Evolutionary conservation across 2,797 vertebrate species (phyloP).

Genomic region (Gymnoscopelus microlampas): DNA sequence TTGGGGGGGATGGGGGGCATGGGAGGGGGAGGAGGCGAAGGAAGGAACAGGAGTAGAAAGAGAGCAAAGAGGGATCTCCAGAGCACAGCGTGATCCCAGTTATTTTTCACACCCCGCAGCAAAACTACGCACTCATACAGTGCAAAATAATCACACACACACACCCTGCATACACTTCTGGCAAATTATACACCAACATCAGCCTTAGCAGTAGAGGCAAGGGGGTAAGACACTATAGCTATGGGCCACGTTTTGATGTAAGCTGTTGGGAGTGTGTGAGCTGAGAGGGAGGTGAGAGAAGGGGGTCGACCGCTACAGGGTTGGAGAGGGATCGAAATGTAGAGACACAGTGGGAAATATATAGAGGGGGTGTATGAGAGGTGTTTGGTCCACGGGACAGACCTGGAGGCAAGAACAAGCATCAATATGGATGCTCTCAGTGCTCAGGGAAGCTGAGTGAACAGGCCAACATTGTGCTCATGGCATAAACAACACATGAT

Average conservation of each 20-base stretch:
- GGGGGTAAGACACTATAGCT: constrained; percentile 68
- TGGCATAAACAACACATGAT: constrained; percentile 46
- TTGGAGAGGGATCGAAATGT: constrained; percentile 51
- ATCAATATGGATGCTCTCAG: constrained; percentile 54
- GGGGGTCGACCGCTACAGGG: constrained; percentile 53
- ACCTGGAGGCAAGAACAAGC: constrained; percentile 48
- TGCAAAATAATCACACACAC: constrained; percentile 24
- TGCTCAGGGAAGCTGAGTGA: constrained; percentile 39
- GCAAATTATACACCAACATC: constrained; percentile 65
- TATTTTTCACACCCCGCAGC: constrained; percentile 58
- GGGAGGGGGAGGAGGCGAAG: neutral
- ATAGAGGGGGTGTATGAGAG: constrained; percentile 38
- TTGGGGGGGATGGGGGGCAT: constrained; percentile 1
- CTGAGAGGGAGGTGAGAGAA: constrained; percentile 46
- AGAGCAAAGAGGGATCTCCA: constrained; percentile 27
- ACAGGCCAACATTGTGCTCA: constrained; percentile 30
- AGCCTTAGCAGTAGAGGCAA: constrained; percentile 65
- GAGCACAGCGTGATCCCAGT: constrained; percentile 42
- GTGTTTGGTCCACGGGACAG: constrained; percentile 58
- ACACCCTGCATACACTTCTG: constrained; percentile 33
- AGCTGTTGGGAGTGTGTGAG: constrained; percentile 54
- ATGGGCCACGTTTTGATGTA: constrained; percentile 77
- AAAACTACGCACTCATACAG: constrained; percentile 38
- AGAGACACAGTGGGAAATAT: constrained; percentile 48
- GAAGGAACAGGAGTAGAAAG: neutral